Base-by-base conservation (phyloP, 2,797 vertebrate genomes). In the Hirundo rustica region DNA sequence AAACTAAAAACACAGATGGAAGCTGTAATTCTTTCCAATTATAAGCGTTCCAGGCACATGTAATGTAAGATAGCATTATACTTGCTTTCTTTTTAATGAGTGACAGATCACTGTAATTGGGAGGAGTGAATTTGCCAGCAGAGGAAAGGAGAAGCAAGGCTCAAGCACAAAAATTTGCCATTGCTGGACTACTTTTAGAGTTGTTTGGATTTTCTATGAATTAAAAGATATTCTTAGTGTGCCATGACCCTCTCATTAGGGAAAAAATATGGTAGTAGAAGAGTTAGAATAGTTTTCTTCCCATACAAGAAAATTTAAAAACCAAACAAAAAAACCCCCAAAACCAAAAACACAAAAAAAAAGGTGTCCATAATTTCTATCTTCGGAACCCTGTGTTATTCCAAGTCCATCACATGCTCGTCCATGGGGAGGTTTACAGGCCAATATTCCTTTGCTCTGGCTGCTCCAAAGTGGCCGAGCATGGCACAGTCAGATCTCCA, bases 1-100 rank as follows among this genome's bases (percentile, higher is more conserved):
- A 92, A 90, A 94, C 96, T 95, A 96, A 96, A 96, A 92, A 89
- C 94, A 95, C 96, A 96, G 96, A 97, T 96, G 96, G 96, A 88
- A 95, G 95, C 85, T 93, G 80, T 97, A 97, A 96, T 92, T 97
- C 96, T 95, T 95, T 86, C 89, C 95, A 96, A 96, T 95, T 96
- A 96, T 84, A 79, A 85, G 62, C 25, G 5, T 96, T 96, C 32
- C 64, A 95, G 71, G 57, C 93, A 58, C 86, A 78, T 92, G 92
- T 95, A 95, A 96, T 76, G 42, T 90, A 93, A 90, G 85, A 94
- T 58, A 82, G 10, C 80, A 74, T 92, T 95, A 93, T 57, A 67
- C 67, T 94, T 85, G 64, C 80, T 85, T 94, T 76, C 89, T 93
- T 86, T 94, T 95, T 95, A 95, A 94, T 74, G 95, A 90, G 34